Base-by-base conservation (phyloP, 2,888 invertebrate species). In the Leptura quadrifasciata region DNA sequence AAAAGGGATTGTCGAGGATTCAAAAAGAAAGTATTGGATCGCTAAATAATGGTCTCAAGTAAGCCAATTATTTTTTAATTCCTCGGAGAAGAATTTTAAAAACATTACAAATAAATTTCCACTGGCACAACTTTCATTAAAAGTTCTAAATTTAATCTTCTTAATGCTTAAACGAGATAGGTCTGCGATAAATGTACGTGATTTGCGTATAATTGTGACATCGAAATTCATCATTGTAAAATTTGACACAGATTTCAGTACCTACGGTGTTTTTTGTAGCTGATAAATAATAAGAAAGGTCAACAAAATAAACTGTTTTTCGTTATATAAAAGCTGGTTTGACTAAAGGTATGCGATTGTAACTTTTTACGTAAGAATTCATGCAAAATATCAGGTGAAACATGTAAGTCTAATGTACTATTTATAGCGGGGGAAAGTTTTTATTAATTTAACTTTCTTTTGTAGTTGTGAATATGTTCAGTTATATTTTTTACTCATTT, bases 21-120 rank as follows among this genome's bases (percentile, higher is more conserved):
- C 12, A 68, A 68, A 68, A 10, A 35, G 68, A 68, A 68, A 68
- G 68, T 68, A 68, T 57, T 24, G 55, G 8, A 54, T 20, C 17
- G 21, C 27, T 68, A 18, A 68, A 57, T 68, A 68, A 68, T 68
- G 54, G 9, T 31, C 47, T 15, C 68, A 68, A 54, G 57, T 54
- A 65, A 52, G 17, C 12, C 20, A 57, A 68, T 31, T 55, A 31
- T 47, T 57, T 68, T 55, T 55, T 20, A 68, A 20, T 18, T 68
- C 27, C 55, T n/a, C 18, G 15, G 24, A 27, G 18, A 68, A 68
- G 57, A 55, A 68, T 68, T 55, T 57, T 55, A 47, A 68, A 52
- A 52, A 67, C 65, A 54, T 67, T 54, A 12, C 55, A 17, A 15
- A 54, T 31, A 57, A 57, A 18, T 55, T 39, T 35, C 20, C 39